phyloP scores from a whole-genome alignment of 1,140 invertebrate species.

The Bilobella aurantiaca region DNA sequence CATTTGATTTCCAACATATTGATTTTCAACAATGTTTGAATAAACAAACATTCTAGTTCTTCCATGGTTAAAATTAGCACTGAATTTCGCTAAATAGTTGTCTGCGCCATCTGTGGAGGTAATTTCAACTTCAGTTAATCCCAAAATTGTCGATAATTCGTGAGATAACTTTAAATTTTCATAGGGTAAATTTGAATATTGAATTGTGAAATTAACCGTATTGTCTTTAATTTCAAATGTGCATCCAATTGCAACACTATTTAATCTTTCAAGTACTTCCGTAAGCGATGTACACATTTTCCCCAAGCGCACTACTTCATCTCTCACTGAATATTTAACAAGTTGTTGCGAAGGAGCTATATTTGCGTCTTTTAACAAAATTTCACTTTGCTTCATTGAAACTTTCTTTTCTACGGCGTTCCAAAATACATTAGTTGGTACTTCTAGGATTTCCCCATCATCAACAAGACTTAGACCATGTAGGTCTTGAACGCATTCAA shows the following conservation, averaged over 20 bases:
- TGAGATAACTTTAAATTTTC: too few species aligned
- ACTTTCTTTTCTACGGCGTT: not conserved
- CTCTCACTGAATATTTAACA: not conserved
- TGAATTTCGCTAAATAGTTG: not conserved
- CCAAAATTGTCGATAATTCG: too few species aligned
- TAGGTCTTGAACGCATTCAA: not conserved
- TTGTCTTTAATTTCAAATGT: too few species aligned
- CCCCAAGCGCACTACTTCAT: too few species aligned
- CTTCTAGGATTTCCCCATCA: not conserved
- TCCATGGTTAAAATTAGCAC: not conserved
- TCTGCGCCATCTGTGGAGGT: not conserved
- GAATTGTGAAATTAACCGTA: too few species aligned
- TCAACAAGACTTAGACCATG: not conserved
- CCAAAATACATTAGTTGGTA: not conserved
- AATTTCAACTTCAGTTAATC: not conserved
- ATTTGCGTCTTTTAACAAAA: not conserved
- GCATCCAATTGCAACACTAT: too few species aligned
- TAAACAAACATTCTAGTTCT: slow-evolving; percentile 35
- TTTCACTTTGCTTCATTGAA: not conserved
- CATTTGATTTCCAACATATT: slow-evolving; percentile 38
- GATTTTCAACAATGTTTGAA: slow-evolving; percentile 37
- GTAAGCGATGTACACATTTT: too few species aligned
- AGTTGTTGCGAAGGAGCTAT: not conserved
- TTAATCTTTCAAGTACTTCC: too few species aligned
- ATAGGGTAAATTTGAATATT: too few species aligned